A percentile compares a stretch with the other conserved stretches of the same genome.
Conservation (phyloP, 1,140 invertebrate species). For the Euwallacea similis region DNA sequence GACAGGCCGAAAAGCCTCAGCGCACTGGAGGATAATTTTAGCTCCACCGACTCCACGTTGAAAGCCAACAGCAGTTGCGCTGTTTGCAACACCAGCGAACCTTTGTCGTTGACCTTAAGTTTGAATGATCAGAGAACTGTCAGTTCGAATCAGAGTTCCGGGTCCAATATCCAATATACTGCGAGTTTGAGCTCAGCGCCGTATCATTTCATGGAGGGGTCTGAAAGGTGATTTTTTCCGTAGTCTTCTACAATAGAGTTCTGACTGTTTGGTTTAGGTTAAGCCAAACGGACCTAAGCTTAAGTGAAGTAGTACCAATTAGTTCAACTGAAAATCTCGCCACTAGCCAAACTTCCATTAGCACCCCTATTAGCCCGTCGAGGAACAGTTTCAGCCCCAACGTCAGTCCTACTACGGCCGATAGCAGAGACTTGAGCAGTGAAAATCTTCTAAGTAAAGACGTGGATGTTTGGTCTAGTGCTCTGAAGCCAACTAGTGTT, state of each 20-base stretch:
- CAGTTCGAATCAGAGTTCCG: conserved; percentile 44
- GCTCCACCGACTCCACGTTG: conserved; percentile 35
- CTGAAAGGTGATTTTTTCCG: conserved; percentile 24
- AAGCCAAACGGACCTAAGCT: conserved; percentile 44
- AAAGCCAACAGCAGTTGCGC: conserved; percentile 44
- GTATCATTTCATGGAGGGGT: conserved; percentile 44
- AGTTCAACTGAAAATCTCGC: conserved; percentile 47
- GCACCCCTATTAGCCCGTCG: conserved; percentile 46
- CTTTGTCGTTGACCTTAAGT: conserved; percentile 37
- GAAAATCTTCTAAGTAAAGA: conserved; percentile 21
- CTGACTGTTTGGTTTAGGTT: conserved; percentile 16
- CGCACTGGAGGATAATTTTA: conserved; percentile 45
- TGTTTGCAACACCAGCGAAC: conserved; percentile 46
- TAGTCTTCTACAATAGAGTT: background rate
- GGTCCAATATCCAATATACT: conserved; percentile 46
- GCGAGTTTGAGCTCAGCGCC: conserved; percentile 42
- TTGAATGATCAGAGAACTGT: conserved; percentile 41
- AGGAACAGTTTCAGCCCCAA: conserved; percentile 47
- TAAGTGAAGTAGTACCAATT: conserved; percentile 46
- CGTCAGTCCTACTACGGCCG: conserved; percentile 43
- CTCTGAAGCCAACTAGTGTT: conserved; percentile 17
- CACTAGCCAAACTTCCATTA: conserved; percentile 45
- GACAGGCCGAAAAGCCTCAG: conserved; percentile 50
- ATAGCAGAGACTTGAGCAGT: conserved; percentile 37
- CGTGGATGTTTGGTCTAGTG: conserved; percentile 3